Evolutionary conservation across 2,113 vertebrate species (phyloP).

Genomic region (Platanista minor): DNA sequence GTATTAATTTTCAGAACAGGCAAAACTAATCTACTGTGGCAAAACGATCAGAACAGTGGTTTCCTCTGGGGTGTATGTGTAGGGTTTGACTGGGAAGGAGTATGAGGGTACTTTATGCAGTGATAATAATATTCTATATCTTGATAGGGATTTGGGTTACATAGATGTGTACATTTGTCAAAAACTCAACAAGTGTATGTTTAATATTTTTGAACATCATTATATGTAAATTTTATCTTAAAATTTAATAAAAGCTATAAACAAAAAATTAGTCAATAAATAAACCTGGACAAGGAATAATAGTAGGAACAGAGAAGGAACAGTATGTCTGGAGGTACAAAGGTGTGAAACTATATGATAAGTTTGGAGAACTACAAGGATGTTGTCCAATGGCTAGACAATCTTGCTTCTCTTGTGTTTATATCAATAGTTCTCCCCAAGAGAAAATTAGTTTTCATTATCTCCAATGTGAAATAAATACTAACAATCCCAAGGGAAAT

Average conservation of each 20-base stretch:
- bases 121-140: background rate
- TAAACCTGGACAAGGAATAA: background rate
- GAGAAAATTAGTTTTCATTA: background rate
- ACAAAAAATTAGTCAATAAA: background rate
- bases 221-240: background rate
- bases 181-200: background rate
- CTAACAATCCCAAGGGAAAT: background rate
- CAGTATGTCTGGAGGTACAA: background rate
- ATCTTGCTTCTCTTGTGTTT: background rate
- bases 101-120: background rate
- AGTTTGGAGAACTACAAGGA: background rate
- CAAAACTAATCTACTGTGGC: background rate
- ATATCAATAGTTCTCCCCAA: background rate
- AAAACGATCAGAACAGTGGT: background rate
- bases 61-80: background rate
- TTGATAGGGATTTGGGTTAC: background rate
- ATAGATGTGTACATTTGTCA: background rate
- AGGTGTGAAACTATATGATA: background rate
- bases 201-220: background rate
- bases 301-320: background rate
- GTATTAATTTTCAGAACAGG: background rate
- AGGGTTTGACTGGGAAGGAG: background rate
- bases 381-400: background rate
- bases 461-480: background rate
- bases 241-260: background rate